These are phyloP conservation scores for Drosophila murphyi DNA, from an alignment of 1,140 invertebrate genomes.

Conservation along the genomic window DNA sequence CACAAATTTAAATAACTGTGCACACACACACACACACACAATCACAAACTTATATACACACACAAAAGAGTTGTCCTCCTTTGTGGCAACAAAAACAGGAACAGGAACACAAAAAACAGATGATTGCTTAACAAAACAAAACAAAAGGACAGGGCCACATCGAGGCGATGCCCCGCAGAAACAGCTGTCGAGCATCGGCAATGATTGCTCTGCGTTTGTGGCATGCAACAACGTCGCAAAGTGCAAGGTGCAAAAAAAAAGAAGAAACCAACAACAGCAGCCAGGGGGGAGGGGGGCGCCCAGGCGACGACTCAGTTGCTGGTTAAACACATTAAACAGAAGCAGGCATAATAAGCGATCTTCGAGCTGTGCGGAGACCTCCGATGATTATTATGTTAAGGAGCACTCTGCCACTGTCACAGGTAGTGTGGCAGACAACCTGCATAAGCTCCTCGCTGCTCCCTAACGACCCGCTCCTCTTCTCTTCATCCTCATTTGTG, in stretches of 20 bases:
- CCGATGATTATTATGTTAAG: slow-evolving; percentile 64
- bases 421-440: slow-evolving; percentile 60
- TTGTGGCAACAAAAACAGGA: slow-evolving; percentile 1
- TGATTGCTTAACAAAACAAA: slow-evolving; percentile 76
- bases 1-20: slow-evolving; percentile 80
- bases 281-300: slow-evolving; percentile 23
- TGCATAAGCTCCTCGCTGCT: slow-evolving; percentile 38
- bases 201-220: slow-evolving; percentile 30
- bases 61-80: slow-evolving; percentile 39
- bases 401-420: slow-evolving; percentile 16
- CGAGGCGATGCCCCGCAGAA: slow-evolving; percentile 42
- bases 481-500: not conserved
- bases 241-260: slow-evolving; percentile 74
- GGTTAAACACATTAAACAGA: slow-evolving; percentile 66
- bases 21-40: not conserved
- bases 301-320: not conserved
- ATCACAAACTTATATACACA: not conserved
- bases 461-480: not conserved
- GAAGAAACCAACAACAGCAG: slow-evolving; percentile 20
- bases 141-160: slow-evolving; percentile 25
- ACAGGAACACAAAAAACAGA: slow-evolving; percentile 61
- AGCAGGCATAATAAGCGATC: slow-evolving; percentile 69
- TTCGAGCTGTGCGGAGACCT: slow-evolving; percentile 6
- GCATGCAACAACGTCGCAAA: slow-evolving; percentile 37
- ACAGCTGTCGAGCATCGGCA: slow-evolving; percentile 64